These are phyloP conservation scores for Carcina quercana DNA, from an alignment of 2,888 invertebrate species.

Conservation along the genomic window DNA sequence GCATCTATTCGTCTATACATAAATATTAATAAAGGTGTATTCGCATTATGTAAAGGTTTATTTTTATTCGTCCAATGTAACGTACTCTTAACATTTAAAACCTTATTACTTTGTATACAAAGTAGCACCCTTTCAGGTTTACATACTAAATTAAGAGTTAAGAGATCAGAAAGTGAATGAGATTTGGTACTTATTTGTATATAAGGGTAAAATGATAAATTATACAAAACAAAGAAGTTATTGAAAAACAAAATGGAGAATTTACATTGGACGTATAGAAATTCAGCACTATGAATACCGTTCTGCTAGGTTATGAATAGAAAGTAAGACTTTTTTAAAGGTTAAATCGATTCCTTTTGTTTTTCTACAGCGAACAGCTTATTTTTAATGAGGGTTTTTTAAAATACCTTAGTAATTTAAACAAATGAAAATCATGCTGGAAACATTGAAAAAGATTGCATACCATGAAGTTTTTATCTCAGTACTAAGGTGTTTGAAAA, in stretches of 20 bases:
- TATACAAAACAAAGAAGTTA: neutral
- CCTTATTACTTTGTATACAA: neutral
- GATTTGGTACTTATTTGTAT: neutral
- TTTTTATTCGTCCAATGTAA: no score
- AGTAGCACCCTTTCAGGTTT: neutral
- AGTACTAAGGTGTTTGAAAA: constrained; percentile 46
- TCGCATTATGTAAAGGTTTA: no score
- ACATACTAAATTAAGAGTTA: neutral
- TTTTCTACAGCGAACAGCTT: constrained; percentile 61
- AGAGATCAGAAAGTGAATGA: neutral
- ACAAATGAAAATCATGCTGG: no score
- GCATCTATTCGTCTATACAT: constrained; percentile 48
- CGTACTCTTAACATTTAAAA: no score
- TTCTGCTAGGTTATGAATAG: constrained; percentile 58
- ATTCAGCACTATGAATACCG: constrained; percentile 26
- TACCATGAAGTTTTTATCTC: constrained; percentile 27
- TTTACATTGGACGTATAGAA: constrained; percentile 36
- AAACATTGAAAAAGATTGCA: constrained; percentile 24
- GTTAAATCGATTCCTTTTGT: constrained; percentile 50
- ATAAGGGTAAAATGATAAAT: neutral
- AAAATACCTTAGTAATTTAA: constrained; percentile 40
- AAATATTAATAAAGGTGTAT: constrained; percentile 40
- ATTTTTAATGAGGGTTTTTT: constrained; percentile 60
- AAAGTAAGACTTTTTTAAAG: constrained; percentile 60
- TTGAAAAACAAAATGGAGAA: neutral